A percentile compares a stretch with the other conserved stretches of the same genome.
Conservation (phyloP, 1,140 invertebrate species). For the Bombus confusus region DNA sequence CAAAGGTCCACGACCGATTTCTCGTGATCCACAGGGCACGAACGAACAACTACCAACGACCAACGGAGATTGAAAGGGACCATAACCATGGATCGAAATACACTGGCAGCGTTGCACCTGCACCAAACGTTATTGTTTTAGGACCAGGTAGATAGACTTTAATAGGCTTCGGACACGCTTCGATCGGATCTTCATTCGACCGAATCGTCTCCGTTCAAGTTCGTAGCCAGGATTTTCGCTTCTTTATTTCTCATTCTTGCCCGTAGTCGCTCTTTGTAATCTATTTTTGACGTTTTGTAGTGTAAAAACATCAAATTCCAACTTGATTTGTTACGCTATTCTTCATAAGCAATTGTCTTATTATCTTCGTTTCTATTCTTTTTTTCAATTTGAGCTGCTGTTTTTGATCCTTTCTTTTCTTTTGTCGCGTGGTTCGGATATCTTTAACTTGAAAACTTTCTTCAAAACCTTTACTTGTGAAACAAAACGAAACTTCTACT, state of each 20-base stretch:
- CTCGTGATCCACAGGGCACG: slow-evolving; percentile 22
- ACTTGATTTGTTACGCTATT: not conserved
- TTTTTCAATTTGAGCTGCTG: not conserved
- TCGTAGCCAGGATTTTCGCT: slow-evolving; percentile 14
- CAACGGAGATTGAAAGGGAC: not conserved
- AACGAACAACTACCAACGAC: not conserved
- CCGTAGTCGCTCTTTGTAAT: not conserved
- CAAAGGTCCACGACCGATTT: slow-evolving; percentile 55
- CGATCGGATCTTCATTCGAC: slow-evolving; percentile 65
- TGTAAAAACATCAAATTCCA: not conserved
- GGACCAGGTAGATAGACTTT: slow-evolving; percentile 65
- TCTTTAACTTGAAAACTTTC: too few species aligned
- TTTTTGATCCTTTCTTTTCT: not conserved
- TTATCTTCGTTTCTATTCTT: not conserved
- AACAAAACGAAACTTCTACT: too few species aligned
- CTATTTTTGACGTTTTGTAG: not conserved
- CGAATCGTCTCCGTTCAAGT: slow-evolving; percentile 57
- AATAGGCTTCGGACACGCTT: slow-evolving; percentile 67
- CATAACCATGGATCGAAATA: not conserved
- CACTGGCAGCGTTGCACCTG: slow-evolving; percentile 59
- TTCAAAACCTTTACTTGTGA: too few species aligned
- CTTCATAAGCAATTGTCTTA: not conserved
- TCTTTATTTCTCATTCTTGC: not conserved
- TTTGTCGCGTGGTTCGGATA: too few species aligned
- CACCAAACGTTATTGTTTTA: slow-evolving; percentile 67